Percentiles rank a stretch among this genome's conserved stretches.
Conservation (phyloP, 2,113 vertebrate species). For the Podilymbus podiceps region DNA sequence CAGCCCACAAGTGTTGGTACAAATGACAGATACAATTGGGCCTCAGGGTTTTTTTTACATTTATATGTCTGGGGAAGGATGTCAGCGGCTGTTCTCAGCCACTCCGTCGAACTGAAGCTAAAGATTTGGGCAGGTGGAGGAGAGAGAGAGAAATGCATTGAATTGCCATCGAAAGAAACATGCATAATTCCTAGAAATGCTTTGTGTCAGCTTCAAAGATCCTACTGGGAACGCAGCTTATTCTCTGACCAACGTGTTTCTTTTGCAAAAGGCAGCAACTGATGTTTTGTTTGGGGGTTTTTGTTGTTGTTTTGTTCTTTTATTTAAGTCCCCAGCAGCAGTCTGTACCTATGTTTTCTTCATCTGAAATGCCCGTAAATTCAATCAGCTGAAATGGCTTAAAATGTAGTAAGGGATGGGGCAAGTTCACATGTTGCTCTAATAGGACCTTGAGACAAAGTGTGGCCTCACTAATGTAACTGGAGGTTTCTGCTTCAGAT, state of each 20-base stretch:
- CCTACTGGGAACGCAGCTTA: constrained; percentile 43
- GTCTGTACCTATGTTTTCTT: not conserved
- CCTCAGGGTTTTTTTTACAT: not conserved
- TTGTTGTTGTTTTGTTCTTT: not conserved
- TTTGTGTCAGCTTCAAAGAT: constrained; percentile 53
- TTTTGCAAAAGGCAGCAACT: constrained; percentile 32
- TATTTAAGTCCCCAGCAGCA: not conserved
- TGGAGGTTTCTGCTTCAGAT: not conserved
- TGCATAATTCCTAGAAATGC: constrained; percentile 60
- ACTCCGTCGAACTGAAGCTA: constrained; percentile 15
- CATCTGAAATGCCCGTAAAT: not conserved
- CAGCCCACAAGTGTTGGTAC: not conserved
- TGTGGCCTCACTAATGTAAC: not conserved
- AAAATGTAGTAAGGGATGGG: not conserved
- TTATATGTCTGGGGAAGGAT: constrained; percentile 16
- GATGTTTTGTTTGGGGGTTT: not conserved
- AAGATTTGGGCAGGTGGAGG: constrained; percentile 33
- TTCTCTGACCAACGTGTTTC: not conserved
- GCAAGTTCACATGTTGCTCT: not conserved
- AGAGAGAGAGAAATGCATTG: not conserved
- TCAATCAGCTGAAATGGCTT: constrained; percentile 5
- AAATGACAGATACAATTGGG: constrained; percentile 10
- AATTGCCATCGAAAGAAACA: constrained; percentile 24
- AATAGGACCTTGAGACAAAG: not conserved
- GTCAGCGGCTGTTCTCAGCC: constrained; percentile 39